Conservation (phyloP, 2,113 vertebrate genomes). For the Natator depressus region DNA sequence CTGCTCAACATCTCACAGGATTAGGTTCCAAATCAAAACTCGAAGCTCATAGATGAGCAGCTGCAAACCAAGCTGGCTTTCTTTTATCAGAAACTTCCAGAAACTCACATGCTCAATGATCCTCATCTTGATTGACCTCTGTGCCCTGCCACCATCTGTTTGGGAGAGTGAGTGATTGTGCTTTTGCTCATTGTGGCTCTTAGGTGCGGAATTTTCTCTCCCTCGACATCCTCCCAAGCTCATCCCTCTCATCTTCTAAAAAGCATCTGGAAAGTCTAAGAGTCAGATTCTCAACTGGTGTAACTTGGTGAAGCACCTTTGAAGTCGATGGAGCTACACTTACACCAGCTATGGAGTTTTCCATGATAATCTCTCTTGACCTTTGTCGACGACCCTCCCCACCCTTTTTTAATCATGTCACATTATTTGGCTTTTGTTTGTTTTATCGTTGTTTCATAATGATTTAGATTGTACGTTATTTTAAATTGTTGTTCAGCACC, state of each 20-base stretch:
- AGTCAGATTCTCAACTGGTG: accelerated
- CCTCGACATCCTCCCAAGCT: background rate
- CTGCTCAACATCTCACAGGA: background rate
- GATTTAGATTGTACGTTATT: background rate
- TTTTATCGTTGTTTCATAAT: background rate
- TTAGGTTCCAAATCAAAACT: background rate
- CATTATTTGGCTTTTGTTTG: background rate
- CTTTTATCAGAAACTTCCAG: background rate
- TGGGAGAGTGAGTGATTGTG: background rate
- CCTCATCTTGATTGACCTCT: background rate
- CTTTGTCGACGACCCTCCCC: background rate
- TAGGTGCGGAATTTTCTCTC: background rate
- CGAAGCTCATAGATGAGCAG: background rate
- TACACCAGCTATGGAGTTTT: background rate
- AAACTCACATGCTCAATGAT: background rate
- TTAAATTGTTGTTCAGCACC: background rate
- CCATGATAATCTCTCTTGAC: background rate
- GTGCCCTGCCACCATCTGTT: background rate
- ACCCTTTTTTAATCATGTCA: background rate
- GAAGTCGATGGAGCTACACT: background rate
- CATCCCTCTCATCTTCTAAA: background rate
- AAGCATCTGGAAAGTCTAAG: background rate
- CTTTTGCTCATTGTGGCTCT: background rate
- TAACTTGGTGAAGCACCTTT: background rate
- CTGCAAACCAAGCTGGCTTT: background rate